Base-by-base conservation (phyloP, 2,797 vertebrate genomes). In the Sparidentex hasta region DNA sequence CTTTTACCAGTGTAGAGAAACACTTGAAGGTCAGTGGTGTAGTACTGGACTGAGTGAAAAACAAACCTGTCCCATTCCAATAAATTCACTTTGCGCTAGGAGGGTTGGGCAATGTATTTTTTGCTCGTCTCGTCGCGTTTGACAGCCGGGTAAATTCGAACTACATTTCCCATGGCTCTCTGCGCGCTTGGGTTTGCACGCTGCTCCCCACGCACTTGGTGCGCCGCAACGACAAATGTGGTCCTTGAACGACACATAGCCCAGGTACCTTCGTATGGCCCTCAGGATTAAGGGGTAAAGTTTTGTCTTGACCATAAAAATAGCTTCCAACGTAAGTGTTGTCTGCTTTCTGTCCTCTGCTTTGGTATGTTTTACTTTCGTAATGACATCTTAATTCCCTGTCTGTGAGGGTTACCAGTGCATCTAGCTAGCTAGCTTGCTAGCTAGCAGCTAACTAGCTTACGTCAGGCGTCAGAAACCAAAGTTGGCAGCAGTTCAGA, bases 401-500 rank as follows among this genome's bases (percentile, higher is more conserved):
- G 41, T 1, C 12, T 27, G 59, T 20, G 11, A 48, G 21, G 2
- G 50, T 59, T 81, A 76, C 82, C 68, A 12, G 20, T 1, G 55
- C 11, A 61, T 68, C 57, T 64, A 82, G 81, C 59, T 66, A 81
- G 81, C 84, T 82, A 82, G 29, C 29, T 33, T 33, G 81, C 59
- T 66, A 81, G 81, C 84, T 82, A 83, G 62, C 76, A 50, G 64
- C 73, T 77, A 81, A 18, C 58, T 11, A 43, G 80, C 77, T 80
- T 78, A 77, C 59, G 64, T 73, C 67, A 71, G 38, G 64, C 69
- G 47, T 70, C 59, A 63, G 58, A 61, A 79, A 71, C 70, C 50
- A 57, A 82, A 89, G 83, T 88, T 94, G 87, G 84, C 88, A 74
- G 61, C 61, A 41, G 71, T 63, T 86, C 74, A 78, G 44, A 80